Base-by-base conservation (phyloP, 2,888 invertebrate species). In the Mythimna impura region DNA sequence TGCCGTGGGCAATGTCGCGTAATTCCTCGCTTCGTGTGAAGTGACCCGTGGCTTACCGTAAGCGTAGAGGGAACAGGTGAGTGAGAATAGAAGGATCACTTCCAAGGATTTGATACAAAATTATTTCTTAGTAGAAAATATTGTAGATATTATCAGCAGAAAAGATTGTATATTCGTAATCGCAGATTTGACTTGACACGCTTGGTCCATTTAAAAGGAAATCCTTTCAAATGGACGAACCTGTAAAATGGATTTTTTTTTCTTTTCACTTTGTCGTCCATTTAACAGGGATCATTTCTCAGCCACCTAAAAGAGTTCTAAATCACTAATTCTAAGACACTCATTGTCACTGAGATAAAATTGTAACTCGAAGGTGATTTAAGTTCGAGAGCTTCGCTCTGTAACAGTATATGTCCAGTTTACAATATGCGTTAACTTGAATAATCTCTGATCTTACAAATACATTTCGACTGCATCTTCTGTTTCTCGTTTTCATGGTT, bases 1-100 rank as follows among this genome's bases (percentile, higher is more conserved):
- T 52, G 82, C 85, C 80, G 72, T 64, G 57, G 75, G 83, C 85
- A 70, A 73, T 82, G 80, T 82, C 85, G 83, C 85, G 80, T 85
- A 84, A 84, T 85, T 82, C 85, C 85, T 84, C 25, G 69, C 71
- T 85, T 81, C 79, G 82, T 86, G 85, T 85, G 84, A 87, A 86
- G 82, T 86, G 87, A 87, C 86, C 88, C 88, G 84, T 87, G 82
- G 57, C 77, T 80, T 80, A 81, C 80, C 64, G 80, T 84, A 76
- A 82, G 69, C 82, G 66, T 14, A 34, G n/a, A 52, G 8, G 9
- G 50, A 25, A 61, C 54, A 76, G 64, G 71, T 66, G 71, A 80
- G 67, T 65, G 66, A 82, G 14, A 43, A 43, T 50, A 79, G 75
- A 81, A 79, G 83, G 64, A 20, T 66, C 20, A 79, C 54, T 67